Evolutionary conservation across 2,888 invertebrate genomes (phyloP).

Genomic region (Oscheius myriophilus): DNA sequence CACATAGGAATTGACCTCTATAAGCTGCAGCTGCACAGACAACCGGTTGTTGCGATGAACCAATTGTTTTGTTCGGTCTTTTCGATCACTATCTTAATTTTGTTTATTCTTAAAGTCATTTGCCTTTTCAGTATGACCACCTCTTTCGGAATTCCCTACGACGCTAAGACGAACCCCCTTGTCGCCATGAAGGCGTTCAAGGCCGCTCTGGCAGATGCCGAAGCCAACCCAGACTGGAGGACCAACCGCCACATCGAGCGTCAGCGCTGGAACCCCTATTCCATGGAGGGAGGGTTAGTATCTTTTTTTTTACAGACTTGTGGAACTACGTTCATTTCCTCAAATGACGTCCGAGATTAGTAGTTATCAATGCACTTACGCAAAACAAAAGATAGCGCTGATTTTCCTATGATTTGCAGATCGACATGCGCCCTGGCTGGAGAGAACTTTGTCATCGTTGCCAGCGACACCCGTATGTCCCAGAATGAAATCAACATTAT

Average conservation of each 20-base stretch:
- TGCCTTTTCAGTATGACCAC: constrained; percentile 2
- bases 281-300: constrained; percentile 65
- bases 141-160: constrained; percentile 27
- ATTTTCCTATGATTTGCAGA: constrained; percentile 75
- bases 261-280: constrained; percentile 68
- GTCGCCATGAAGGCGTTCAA: constrained; percentile 43
- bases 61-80: too few species aligned
- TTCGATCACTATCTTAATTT: too few species aligned
- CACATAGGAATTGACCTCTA: too few species aligned
- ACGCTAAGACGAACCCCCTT: constrained; percentile 38
- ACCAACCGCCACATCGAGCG: constrained; percentile 45
- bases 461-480: constrained; percentile 80
- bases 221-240: constrained; percentile 62
- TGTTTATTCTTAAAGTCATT: neutral
- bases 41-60: too few species aligned
- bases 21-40: too few species aligned
- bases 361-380: too few species aligned
- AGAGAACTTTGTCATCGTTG: constrained; percentile 91
- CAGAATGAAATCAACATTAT: constrained; percentile 63
- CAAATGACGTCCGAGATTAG: neutral
- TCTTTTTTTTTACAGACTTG: neutral
- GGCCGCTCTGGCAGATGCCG: constrained; percentile 51
- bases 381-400: too few species aligned
- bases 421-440: constrained; percentile 95
- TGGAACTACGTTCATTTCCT: neutral